A percentile compares a stretch with the other conserved stretches of the same genome.
Evolutionary conservation across 2,797 vertebrate genomes (phyloP).

Genomic region (Varecia variegata): DNA sequence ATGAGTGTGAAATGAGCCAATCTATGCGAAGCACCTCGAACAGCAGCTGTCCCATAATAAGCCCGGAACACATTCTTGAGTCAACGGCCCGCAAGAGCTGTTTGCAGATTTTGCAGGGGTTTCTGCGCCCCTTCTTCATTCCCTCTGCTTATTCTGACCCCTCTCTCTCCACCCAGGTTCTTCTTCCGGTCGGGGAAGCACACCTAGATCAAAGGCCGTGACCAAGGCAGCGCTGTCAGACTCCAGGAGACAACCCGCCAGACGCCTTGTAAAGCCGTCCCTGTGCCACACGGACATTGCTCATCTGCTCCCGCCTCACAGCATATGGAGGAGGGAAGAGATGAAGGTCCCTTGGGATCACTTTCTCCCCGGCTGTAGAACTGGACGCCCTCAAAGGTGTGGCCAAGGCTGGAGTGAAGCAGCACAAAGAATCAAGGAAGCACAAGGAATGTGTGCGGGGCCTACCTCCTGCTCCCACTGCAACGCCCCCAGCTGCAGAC

Average conservation of each 20-base stretch:
- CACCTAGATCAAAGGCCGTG: background rate
- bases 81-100: background rate
- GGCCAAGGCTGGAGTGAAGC: background rate
- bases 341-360: background rate
- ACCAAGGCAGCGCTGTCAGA: background rate
- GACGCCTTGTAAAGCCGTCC: background rate
- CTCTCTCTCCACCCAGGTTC: slow-evolving; percentile 77
- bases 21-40: background rate
- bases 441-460: background rate
- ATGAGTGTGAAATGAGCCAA: background rate
- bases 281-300: background rate
- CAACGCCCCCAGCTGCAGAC: fast-evolving
- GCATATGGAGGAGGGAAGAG: background rate
- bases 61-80: background rate
- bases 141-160: background rate
- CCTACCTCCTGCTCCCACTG: background rate
- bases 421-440: background rate
- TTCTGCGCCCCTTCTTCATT: background rate
- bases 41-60: background rate
- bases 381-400: background rate
- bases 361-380: background rate
- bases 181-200: slow-evolving; percentile 83
- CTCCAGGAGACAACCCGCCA: background rate
- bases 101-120: background rate
- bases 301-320: background rate